Base-by-base conservation (phyloP, 2,113 vertebrate genomes). In the Donacobius atricapilla region DNA sequence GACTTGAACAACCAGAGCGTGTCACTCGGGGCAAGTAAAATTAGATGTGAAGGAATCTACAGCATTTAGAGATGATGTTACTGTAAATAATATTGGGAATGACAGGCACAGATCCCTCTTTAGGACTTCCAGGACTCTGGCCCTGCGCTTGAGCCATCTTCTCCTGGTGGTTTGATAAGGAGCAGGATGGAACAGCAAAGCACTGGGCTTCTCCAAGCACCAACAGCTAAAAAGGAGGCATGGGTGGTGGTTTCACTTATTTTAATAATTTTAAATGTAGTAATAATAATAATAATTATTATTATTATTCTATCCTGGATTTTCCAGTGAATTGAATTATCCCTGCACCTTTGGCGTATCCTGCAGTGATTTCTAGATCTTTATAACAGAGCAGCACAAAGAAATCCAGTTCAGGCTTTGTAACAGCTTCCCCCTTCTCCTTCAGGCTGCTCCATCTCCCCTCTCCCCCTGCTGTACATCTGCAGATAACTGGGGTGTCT, bases 401-500 rank as follows among this genome's bases (percentile, higher is more conserved):
- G 37, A 73, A 70, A 87, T 40, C 30, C 69, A 87, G 50, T 48
- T 84, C 89, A 90, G 64, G 69, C 60, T 92, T 73, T 90, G 16
- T 3, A 47, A 42, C 25, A 81, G 28, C 9, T 2, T 9, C 39
- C 18, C 42, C 69, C 73, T 83, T 60, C 28, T 61, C 47, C 70
- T 51, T 17, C 40, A 60, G 87, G 50, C 70, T 33, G 33, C 39
- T 42, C 10, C 0, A 6, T 31, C 31, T 70, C 65, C 94, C 70
- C 93, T 82, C 79, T 79, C 60, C 13, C 68, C 51, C 87, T 80
- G 90, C 81, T 87, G 75, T 13, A 27, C 89, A 54, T 81, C 84
- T 87, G 70, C 84, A 91, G 75, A 92, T 90, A 72, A 69, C 89
- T 88, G 80, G 30, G 86, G 66, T 69, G 94, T 22, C 60, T 85